Base-by-base conservation (phyloP, 2,797 vertebrate species). In the Myoxocephalus aenaeus region DNA sequence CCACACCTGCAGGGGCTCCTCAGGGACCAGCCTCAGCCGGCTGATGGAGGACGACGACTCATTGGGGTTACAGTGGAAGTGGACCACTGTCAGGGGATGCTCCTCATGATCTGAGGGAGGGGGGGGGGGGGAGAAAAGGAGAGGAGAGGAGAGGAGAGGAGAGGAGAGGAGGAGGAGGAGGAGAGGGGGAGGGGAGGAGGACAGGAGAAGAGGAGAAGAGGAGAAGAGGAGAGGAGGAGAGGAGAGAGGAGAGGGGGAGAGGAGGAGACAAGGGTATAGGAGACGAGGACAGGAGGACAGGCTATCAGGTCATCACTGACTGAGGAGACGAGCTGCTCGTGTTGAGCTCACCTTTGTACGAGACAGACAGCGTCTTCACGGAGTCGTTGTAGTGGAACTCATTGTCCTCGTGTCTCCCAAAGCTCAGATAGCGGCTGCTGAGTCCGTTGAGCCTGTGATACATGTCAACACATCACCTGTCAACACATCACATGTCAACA, bases 61-160 rank as follows among this genome's bases (percentile, higher is more conserved):
- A 25, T 90, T 86, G 7, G 90, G 84, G 40, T 90, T 91, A 58
- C 95, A 96, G 81, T 93, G 94, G 83, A 92, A 96, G 69, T 94
- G 94, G 13, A 93, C 93, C 0, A 93, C 80, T 0, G 95, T 95
- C 40, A 87, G 72, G 1, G 86, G 86, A 32, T 76, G 82, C 58
- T 84, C 73, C 3, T 65, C 48, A 1, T 73, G 59, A 59, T 38
- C 87, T 90, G 74, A 64, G 74, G 46, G 11, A 70, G 42, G 9
- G 27, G 46, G 1, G 34, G 7, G 7, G 6, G 10, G 3, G 1
- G 10, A 7, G 38, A 32, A 7, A 1, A 32, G 32, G 32, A 11
- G 10, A 13, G 10, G 13, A 11, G 38, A 40, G 11, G 38, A 32
- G 46, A 1, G 34, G 7, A 7, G 1, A 32, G 32, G 32, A 11